phyloP scores from a whole-genome alignment of 2,888 invertebrate genomes.

The Mactromeris polynyma region DNA sequence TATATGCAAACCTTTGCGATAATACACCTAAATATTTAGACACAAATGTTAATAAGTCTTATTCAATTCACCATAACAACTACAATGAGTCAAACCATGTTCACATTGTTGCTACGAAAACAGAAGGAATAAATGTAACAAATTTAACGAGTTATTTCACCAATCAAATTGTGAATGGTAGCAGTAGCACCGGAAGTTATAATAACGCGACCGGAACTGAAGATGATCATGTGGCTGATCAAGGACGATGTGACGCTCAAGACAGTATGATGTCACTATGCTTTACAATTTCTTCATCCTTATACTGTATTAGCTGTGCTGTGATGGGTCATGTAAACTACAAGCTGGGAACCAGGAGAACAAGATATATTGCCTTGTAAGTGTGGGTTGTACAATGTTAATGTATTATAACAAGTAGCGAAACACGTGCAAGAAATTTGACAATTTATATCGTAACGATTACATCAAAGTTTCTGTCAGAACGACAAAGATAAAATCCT shows the following conservation, averaged over 20 bases:
- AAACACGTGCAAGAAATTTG: background rate
- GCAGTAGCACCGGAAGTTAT: background rate
- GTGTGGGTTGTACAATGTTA: slow-evolving; percentile 32
- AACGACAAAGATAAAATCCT: too few relatives aligned
- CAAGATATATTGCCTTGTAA: slow-evolving; percentile 76
- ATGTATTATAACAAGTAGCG: background rate
- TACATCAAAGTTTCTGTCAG: too few relatives aligned
- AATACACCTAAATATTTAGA: background rate
- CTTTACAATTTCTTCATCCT: slow-evolving; percentile 76
- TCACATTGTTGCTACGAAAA: background rate
- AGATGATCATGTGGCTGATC: background rate
- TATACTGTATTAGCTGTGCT: slow-evolving; percentile 78
- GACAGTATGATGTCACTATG: slow-evolving; percentile 74
- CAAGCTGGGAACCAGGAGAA: slow-evolving; percentile 76
- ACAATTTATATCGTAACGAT: too few relatives aligned
- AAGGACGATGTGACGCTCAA: slow-evolving; percentile 54
- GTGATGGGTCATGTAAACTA: slow-evolving; percentile 77
- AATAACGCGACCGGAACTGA: background rate
- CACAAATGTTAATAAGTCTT: too few relatives aligned
- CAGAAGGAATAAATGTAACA: background rate
- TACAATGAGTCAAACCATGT: background rate
- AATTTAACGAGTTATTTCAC: background rate
- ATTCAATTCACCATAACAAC: background rate
- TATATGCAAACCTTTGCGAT: slow-evolving; percentile 59
- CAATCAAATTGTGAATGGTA: background rate